Conservation (phyloP, 2,113 vertebrate genomes). For the Barnardius zonarius region DNA sequence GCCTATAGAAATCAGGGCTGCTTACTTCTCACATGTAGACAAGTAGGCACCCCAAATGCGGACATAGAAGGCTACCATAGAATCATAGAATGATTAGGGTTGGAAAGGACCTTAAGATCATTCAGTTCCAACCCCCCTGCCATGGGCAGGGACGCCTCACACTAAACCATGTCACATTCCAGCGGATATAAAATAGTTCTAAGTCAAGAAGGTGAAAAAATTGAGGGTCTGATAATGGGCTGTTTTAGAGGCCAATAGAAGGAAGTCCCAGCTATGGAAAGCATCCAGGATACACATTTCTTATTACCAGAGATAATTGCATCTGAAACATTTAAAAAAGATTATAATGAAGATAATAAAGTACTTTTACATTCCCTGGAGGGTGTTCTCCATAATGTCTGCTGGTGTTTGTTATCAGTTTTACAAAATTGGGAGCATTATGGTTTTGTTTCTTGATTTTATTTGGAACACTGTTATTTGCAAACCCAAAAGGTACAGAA, state of each 20-base stretch:
- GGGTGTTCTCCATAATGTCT: background rate
- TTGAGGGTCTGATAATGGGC: background rate
- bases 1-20: accelerated
- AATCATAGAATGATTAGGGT: background rate
- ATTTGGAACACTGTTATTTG: background rate
- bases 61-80: background rate
- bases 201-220: background rate
- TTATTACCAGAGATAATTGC: background rate
- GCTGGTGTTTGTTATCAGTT: background rate
- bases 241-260: background rate
- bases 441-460: background rate
- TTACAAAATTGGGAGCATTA: background rate
- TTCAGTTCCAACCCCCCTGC: background rate
- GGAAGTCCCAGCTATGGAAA: background rate
- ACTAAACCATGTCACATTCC: background rate
- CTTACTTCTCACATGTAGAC: background rate
- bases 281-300: background rate
- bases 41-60: background rate
- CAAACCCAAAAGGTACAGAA: background rate
- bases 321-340: background rate
- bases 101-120: background rate
- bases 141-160: too few relatives aligned
- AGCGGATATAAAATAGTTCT: background rate
- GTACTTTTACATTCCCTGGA: background rate
- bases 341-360: background rate